Base-by-base conservation (phyloP, 2,797 vertebrate genomes). In the Thripadectes ignobilis region DNA sequence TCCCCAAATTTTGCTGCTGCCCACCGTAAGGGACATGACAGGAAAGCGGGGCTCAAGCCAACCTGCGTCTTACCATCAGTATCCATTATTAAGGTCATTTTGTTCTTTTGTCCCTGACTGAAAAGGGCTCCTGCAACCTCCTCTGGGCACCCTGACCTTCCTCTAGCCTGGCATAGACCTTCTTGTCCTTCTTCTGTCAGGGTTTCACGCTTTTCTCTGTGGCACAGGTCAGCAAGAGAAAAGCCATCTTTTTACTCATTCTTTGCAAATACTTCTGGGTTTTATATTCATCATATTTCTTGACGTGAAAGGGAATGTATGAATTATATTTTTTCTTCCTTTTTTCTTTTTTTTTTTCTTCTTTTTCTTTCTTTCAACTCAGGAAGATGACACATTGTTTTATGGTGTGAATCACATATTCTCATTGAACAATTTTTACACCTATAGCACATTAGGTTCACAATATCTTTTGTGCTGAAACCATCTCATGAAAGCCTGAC, bases 21-120 rank as follows among this genome's bases (percentile, higher is more conserved):
- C 46, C 0, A 0, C 10, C 61, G 6, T 48, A 36, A 65, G 38
- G 10, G 16, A 26, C 6, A 1, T 36, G 30, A 39, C 1, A 14
- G 38, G 12, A 29, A 82, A 41, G 12, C 13, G 58, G 54, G 8
- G 12, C 6, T 91, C 18, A 38, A 81, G 13, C 24, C 4, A 4
- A 24, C n/a, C 9, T 71, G 27, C 5, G 12, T 84, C 29, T 49
- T 15, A 67, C 15, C 8, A 7, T 77, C 14, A 38, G 3, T 67
- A 19, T 39, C 34, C 30, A 27, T 62, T 59, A 22, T 48, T 26
- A 29, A 59, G 18, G 14, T 19, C 9, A 7, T 52, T 85, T 80
- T n/a, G n/a, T 69, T 80, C 38, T n/a, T 0, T 71, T 13, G 43
- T 77, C 5, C 2, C 6, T 59, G 41, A 12, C 23, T 71, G 21